A percentile compares a stretch with the other conserved stretches of the same genome.
phyloP scores from a whole-genome alignment of 2,888 invertebrate species.

The Macrophya annulata region DNA sequence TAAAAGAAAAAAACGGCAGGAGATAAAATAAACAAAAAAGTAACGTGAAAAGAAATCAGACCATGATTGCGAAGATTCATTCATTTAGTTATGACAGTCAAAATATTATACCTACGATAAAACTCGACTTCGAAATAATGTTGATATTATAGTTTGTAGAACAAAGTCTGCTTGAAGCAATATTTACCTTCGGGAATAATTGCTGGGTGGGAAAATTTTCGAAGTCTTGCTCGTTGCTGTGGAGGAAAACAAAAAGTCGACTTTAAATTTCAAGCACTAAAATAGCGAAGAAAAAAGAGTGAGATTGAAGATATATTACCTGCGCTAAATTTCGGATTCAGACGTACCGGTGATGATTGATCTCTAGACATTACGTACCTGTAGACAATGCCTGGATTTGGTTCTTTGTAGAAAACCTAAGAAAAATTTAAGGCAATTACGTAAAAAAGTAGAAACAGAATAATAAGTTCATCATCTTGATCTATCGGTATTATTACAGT shows the following conservation, averaged over 20 bases:
- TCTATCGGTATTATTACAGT: background rate
- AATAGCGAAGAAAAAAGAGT: background rate
- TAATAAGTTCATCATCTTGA: background rate
- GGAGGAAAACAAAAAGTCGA: background rate
- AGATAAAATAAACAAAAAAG: background rate
- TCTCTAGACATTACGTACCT: slow-evolving; percentile 89
- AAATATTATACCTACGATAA: background rate
- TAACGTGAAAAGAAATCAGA: too few species aligned
- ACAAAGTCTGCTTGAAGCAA: background rate
- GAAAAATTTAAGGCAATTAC: slow-evolving; percentile 57
- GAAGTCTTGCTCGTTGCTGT: slow-evolving; percentile 42
- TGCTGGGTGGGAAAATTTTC: slow-evolving; percentile 25
- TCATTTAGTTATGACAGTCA: background rate
- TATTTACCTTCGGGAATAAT: slow-evolving; percentile 33
- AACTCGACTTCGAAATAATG: slow-evolving; percentile 2
- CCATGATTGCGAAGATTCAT: background rate
- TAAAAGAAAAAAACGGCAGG: background rate
- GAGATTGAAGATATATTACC: background rate
- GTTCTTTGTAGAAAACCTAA: slow-evolving; percentile 90
- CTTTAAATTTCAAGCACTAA: background rate
- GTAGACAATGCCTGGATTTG: slow-evolving; percentile 94
- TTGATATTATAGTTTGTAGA: background rate
- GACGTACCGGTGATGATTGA: background rate
- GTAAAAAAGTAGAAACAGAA: background rate
- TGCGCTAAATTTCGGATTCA: slow-evolving; percentile 23